Evolutionary conservation across 2,888 invertebrate genomes (phyloP), one percentile per base, ranked within the genome.

Genomic region (Dexiosoma caninum): DNA sequence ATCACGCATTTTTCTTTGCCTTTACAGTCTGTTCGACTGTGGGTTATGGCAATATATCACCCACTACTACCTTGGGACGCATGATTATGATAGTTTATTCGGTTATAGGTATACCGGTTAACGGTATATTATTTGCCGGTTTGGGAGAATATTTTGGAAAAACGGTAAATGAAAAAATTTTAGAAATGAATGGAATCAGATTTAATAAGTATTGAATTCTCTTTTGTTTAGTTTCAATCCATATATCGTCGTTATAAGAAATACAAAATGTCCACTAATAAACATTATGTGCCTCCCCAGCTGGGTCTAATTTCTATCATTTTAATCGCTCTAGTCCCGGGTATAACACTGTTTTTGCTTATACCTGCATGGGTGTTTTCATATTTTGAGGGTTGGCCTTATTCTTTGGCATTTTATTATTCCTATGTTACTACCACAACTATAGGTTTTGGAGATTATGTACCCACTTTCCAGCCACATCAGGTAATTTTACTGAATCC

Each of bases 401-500:
- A 95, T 87, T 93, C 95, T 8, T 94, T 96, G 46, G 93, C 96
- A 0, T 92, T 97, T 46, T 97, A 97, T 88, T 97, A 95, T 87
- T 94, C 96, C 19, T 97, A 96, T 87, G 95, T 96, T 12, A 96
- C 96, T 0, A 92, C 96, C 10, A 95, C 96, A 2, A 96, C 96
- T 3, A 97, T 97, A 83, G 97, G 97, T 42, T 97, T 97, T 89
- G 97, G 97, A n/a, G 97, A 97, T 89, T 94, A 93, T 86, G 97
- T 97, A 32, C 96, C 97, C 89, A 90, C 90, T n/a, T 90, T 90
- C 85, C 89, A 90, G 19, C 81, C 88, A 40, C 85, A 86, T 77
- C 90, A 90, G 87, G 90, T 90, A 53, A 66, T 46, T 49, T 5
- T 2, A 27, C 16, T 21, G 3, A 46, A 21, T 21, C 1, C 14